phyloP scores from a whole-genome alignment of 53 echinoderm and acorn worm species.

The Zoroaster sp. region DNA sequence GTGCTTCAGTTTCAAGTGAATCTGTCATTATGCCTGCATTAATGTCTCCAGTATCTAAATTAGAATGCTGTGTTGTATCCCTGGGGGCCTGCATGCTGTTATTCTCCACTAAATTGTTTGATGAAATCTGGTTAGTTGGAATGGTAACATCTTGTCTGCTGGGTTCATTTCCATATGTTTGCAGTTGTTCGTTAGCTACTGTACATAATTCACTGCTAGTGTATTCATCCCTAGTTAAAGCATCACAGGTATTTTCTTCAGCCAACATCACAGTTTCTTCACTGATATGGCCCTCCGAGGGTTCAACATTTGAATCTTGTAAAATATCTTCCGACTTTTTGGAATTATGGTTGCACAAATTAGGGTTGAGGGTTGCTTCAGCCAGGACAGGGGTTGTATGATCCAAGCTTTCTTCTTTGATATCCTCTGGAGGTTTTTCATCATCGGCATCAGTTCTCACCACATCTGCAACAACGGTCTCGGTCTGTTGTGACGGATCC shows the following conservation, averaged over 20 bases:
- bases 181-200: neutral
- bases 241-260: neutral
- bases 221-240: neutral
- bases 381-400: neutral
- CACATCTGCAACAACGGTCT: neutral
- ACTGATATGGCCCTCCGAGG: neutral
- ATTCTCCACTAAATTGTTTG: neutral
- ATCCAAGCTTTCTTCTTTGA: neutral
- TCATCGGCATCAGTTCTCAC: neutral
- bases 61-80: neutral
- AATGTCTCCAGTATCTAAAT: conserved; percentile 31
- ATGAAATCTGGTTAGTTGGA: neutral
- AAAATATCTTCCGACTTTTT: neutral
- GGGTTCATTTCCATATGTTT: neutral
- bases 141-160: neutral
- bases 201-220: neutral
- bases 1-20: neutral
- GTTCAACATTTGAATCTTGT: neutral
- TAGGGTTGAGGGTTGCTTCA: neutral
- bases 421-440: neutral
- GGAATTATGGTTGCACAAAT: neutral
- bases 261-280: neutral
- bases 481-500: neutral
- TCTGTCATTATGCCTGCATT: conserved; percentile 40
- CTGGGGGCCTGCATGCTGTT: neutral